These are phyloP conservation scores for Chaetodon auriga DNA, from an alignment of 2,113 vertebrate genomes.

Conservation along the genomic window DNA sequence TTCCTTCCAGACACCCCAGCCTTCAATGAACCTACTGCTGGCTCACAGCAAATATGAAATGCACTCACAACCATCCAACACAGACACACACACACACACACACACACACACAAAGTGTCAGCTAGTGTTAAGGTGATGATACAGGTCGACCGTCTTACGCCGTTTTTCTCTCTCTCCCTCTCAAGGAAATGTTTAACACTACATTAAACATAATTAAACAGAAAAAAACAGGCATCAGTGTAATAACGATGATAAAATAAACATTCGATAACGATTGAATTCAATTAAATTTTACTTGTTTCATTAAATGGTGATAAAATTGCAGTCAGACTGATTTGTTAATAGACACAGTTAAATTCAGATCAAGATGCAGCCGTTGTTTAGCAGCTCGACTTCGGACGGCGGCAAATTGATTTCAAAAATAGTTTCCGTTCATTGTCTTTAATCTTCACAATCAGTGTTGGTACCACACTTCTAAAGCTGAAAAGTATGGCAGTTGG, in stretches of 20 bases:
- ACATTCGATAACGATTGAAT: slow-evolving; percentile 16
- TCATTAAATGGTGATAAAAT: slow-evolving; percentile 25
- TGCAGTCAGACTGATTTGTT: slow-evolving; percentile 10
- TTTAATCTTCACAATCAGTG: too few relatives aligned
- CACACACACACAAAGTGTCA: background rate
- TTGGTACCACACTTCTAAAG: too few relatives aligned
- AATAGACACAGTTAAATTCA: background rate
- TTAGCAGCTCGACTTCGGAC: background rate
- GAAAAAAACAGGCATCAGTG: slow-evolving; percentile 21
- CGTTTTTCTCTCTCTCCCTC: background rate
- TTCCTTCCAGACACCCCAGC: background rate
- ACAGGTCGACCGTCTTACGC: background rate
- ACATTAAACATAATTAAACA: slow-evolving; percentile 10
- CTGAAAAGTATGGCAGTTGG: too few relatives aligned
- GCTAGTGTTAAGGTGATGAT: background rate
- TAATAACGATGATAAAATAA: slow-evolving; percentile 25
- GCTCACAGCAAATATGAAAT: background rate
- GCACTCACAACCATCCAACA: background rate
- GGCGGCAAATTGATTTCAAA: background rate
- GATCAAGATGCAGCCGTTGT: slow-evolving; percentile 4
- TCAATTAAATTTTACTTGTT: slow-evolving; percentile 22
- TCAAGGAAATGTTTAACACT: slow-evolving; percentile 10
- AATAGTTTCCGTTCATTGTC: background rate
- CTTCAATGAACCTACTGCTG: background rate
- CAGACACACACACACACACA: background rate